phyloP scores from a whole-genome alignment of 2,888 invertebrate genomes.

The Boloria euphrosyne region DNA sequence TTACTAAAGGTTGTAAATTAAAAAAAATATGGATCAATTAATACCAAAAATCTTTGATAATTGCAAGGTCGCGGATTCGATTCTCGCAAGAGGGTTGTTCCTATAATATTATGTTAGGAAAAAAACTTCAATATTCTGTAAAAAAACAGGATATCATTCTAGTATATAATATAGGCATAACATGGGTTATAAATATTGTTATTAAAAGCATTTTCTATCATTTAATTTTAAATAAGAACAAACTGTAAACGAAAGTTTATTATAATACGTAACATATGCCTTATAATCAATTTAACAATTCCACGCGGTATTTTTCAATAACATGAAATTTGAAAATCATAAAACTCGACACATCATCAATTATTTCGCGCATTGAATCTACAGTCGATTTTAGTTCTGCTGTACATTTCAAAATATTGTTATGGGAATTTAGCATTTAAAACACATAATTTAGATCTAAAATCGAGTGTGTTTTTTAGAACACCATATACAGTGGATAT shows the following conservation, averaged over 20 bases:
- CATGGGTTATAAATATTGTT: too few species aligned
- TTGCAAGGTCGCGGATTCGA: too few species aligned
- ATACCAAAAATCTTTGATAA: too few species aligned
- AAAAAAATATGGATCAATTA: too few species aligned
- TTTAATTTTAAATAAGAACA: too few species aligned
- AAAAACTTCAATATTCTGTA: too few species aligned
- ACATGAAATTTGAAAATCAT: slow-evolving; percentile 34
- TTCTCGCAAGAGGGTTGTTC: too few species aligned
- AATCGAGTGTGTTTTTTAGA: slow-evolving; percentile 7
- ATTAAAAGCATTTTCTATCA: too few species aligned
- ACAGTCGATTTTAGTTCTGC: slow-evolving; percentile 32
- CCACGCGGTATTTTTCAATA: slow-evolving; percentile 27
- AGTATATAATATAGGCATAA: too few species aligned
- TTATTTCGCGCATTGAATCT: slow-evolving; percentile 40
- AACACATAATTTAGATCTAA: slow-evolving; percentile 3
- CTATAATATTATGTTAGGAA: too few species aligned
- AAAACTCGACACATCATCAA: slow-evolving; percentile 41
- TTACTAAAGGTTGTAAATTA: too few species aligned
- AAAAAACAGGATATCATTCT: too few species aligned
- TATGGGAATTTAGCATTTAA: slow-evolving; percentile 22
- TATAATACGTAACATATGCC: not conserved
- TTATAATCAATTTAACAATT: slow-evolving; percentile 19
- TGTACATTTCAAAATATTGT: slow-evolving; percentile 21
- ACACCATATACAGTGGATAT: slow-evolving; percentile 6
- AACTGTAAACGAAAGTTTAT: not conserved